These are phyloP conservation scores for Parus major DNA, from an alignment of 2,113 vertebrate species.

Conservation along the genomic window DNA sequence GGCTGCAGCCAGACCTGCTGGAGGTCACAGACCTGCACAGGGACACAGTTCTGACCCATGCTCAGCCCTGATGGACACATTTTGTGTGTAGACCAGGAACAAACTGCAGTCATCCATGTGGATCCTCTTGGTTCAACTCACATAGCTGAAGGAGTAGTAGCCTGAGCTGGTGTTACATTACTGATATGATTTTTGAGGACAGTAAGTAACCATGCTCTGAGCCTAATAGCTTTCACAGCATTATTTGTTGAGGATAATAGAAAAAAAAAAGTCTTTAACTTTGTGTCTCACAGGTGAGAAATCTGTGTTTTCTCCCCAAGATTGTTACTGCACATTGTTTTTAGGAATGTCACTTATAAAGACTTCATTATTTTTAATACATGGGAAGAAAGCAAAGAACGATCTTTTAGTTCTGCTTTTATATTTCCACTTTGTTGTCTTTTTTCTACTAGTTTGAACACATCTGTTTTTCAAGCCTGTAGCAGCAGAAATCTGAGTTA, in stretches of 20 bases:
- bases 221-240: not conserved
- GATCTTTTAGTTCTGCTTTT: not conserved
- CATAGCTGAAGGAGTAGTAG: fast-evolving
- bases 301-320: not conserved
- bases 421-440: not conserved
- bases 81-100: not conserved
- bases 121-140: not conserved
- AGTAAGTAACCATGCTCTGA: not conserved
- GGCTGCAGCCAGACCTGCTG: not conserved
- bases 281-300: not conserved
- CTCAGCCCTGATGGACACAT: not conserved
- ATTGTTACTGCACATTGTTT: not conserved
- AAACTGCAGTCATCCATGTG: not conserved
- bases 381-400: not conserved
- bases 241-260: not conserved
- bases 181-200: not conserved
- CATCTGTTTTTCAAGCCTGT: not conserved
- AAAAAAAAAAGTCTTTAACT: not conserved
- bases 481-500: not conserved
- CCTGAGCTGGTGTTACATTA: not conserved
- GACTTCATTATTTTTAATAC: conserved; percentile 28
- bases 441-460: not conserved
- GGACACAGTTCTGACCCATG: not conserved
- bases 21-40: fast-evolving
- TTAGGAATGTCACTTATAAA: not conserved